These are phyloP conservation scores for Andrena bucephala DNA, from an alignment of 2,888 invertebrate genomes.

Conservation along the genomic window DNA sequence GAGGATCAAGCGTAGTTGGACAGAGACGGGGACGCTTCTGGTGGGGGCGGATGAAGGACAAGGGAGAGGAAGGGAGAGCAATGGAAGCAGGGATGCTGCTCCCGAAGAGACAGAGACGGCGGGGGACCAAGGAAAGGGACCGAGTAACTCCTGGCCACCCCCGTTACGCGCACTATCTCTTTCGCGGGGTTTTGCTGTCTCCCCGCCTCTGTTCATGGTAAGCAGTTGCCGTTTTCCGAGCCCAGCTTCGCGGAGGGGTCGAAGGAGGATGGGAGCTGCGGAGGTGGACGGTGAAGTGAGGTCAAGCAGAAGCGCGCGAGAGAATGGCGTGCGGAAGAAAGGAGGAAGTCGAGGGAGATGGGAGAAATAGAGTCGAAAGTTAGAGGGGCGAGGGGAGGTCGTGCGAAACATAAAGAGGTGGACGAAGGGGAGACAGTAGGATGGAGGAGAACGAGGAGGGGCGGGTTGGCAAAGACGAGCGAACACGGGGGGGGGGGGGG, in stretches of 20 bases:
- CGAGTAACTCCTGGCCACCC: slow-evolving; percentile 58
- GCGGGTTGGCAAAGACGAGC: slow-evolving; percentile 14
- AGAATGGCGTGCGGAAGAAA: slow-evolving; percentile 37
- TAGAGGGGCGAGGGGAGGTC: slow-evolving; percentile 19
- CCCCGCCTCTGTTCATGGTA: background rate
- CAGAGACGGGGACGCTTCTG: slow-evolving; percentile 38
- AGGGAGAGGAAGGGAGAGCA: slow-evolving; percentile 61
- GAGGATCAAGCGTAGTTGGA: slow-evolving; percentile 45
- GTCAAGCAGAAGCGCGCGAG: slow-evolving; percentile 49
- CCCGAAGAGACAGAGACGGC: slow-evolving; percentile 38
- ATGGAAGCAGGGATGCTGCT: slow-evolving; percentile 60
- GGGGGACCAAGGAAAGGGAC: slow-evolving; percentile 9
- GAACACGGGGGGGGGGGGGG: slow-evolving; percentile 30
- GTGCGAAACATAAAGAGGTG: slow-evolving; percentile 35
- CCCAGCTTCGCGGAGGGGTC: slow-evolving; percentile 8
- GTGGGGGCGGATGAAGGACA: slow-evolving; percentile 64
- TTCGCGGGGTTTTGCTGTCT: slow-evolving; percentile 11
- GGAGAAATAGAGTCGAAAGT: slow-evolving; percentile 21
- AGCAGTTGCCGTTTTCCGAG: slow-evolving; percentile 53
- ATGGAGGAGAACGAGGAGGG: background rate
- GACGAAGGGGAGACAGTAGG: slow-evolving; percentile 2
- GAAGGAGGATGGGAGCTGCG: slow-evolving; percentile 7
- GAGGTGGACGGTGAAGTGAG: slow-evolving; percentile 27
- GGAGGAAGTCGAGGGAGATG: slow-evolving; percentile 43
- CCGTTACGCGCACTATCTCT: slow-evolving; percentile 44